Evolutionary conservation across 2,113 vertebrate genomes (phyloP).

Genomic region (Mobula hypostoma): DNA sequence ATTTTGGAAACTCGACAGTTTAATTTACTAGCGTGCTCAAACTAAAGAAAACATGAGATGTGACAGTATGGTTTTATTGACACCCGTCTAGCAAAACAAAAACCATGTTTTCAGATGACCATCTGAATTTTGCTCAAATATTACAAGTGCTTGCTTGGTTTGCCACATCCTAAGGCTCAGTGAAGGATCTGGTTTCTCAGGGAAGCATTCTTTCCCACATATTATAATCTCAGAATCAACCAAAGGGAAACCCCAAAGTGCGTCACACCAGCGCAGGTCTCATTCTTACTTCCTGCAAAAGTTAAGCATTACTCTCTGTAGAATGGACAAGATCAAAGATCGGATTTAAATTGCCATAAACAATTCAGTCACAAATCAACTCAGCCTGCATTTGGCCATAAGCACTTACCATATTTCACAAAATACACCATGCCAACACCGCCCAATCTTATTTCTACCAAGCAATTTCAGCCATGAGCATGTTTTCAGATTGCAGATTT

Average conservation of each 20-base stretch:
- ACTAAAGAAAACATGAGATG: background rate
- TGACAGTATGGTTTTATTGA: background rate
- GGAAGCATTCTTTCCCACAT: background rate
- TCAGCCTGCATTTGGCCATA: background rate
- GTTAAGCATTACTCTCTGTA: background rate
- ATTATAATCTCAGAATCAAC: background rate
- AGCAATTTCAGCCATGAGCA: background rate
- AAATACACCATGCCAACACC: background rate
- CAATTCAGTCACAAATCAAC: background rate
- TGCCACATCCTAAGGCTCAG: background rate
- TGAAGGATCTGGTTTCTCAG: background rate
- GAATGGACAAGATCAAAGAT: background rate
- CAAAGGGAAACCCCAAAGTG: background rate
- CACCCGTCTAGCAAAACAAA: background rate
- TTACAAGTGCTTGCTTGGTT: background rate
- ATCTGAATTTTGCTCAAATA: background rate
- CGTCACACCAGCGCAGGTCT: background rate
- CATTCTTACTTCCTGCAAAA: background rate
- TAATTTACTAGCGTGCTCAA: background rate
- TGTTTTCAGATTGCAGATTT: background rate
- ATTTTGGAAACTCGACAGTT: background rate
- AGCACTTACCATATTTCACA: background rate
- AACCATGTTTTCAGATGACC: too few species aligned
- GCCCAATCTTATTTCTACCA: background rate
- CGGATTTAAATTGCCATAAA: background rate